Base-by-base conservation (phyloP, 2,797 vertebrate genomes). In the Craterocephalus amniculus region DNA sequence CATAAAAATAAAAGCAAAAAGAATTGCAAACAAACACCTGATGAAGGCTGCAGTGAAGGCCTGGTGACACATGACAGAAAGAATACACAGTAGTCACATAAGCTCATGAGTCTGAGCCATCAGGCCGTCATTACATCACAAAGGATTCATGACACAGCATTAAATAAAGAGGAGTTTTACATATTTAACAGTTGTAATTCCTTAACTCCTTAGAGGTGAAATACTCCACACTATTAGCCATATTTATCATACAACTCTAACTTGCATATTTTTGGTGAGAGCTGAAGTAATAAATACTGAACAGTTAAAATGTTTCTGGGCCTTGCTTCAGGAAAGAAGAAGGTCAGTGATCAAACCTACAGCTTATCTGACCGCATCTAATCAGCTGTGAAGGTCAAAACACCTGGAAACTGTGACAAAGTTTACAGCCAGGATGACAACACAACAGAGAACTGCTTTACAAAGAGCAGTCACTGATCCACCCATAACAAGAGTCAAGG, bases 311-410 rank as follows among this genome's bases (percentile, higher is more conserved):
- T 29, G 26, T 31, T 49, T 49, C 24, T 16, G 3, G 14, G 26
- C 14, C 16, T 49, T 20, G 6, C 6, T 14, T 27, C 27, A 29
- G 5, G 3, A 13, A 9, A 10, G 5, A 27, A 36, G 35, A n/a
- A 52, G 18, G 4, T 13, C 32, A 11, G 6, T n/a, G 26, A 45
- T 61, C 27, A 35, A 18, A 48, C 22, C 12, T 48, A 20, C 35
- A 29, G 26, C 16, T 70, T 67, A 65, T 66, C 65, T 69, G 31
- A 1, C 26, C 4, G 4, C 78, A 74, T 72, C 83, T 88, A 64
- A 81, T 87, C 76, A 76, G 52, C 31, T 0, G 52, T 63, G 70
- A 84, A 87, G 83, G 83, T 57, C 75, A 71, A 68, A 57, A 40
- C 1, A 32, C 32, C 49, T 7, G 27, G 27, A 24, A 31, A 7